phyloP scores from a whole-genome alignment of 2,113 vertebrate species.

The Symphodus melops region DNA sequence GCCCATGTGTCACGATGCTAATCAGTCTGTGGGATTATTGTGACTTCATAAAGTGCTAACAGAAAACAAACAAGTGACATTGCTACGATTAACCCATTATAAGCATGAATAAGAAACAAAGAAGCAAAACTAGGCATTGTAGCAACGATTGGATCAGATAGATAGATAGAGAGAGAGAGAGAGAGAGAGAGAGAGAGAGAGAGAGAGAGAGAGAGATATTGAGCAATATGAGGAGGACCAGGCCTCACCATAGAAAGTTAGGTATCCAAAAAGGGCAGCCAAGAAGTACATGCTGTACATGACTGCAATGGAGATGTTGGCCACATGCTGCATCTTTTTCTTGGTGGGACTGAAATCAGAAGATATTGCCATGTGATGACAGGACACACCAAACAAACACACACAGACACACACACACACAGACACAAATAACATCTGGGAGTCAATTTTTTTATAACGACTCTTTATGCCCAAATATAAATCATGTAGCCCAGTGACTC shows the following conservation, averaged over 20 bases:
- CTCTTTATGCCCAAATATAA: conserved; percentile 10
- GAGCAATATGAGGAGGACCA: conserved; percentile 29
- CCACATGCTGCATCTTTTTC: conserved; percentile 96
- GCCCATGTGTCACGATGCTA: conserved; percentile 14
- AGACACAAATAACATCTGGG: conserved; percentile 11
- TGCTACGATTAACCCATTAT: background rate
- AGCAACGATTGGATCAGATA: background rate
- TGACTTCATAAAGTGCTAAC: background rate
- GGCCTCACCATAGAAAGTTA: conserved; percentile 97
- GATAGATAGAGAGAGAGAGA: background rate
- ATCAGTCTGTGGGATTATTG: background rate
- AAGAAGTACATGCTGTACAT: conserved; percentile 99
- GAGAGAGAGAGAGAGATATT: background rate
- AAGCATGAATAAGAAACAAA: conserved; percentile 3
- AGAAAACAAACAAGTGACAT: background rate
- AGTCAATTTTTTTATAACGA: conserved; percentile 14
- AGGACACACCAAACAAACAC: conserved; percentile 9
- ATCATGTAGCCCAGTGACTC: conserved; percentile 18
- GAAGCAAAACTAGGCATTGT: conserved; percentile 8
- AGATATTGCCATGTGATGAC: conserved; percentile 61
- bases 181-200: background rate
- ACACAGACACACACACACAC: background rate
- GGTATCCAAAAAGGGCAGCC: conserved; percentile 98
- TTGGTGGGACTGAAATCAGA: conserved; percentile 90
- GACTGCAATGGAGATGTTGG: conserved; percentile 96